Percentiles rank a stretch among this genome's conserved stretches.
phyloP scores from a whole-genome alignment of 1,140 invertebrate genomes.

The Prorops nasuta region DNA sequence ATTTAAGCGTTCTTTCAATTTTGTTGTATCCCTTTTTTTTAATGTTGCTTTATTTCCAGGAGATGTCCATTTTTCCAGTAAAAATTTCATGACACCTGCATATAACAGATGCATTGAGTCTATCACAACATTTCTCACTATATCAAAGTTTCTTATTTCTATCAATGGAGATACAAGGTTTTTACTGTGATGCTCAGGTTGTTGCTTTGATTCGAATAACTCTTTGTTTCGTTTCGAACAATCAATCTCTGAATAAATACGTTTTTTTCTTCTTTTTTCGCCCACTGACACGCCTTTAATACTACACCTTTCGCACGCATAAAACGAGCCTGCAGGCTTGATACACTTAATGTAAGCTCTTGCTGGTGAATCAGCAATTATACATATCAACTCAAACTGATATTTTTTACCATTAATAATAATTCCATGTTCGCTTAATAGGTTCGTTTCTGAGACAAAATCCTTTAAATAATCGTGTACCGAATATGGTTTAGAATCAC shows the following conservation, averaged over 20 bases:
- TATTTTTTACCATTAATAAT: slow-evolving; percentile 5
- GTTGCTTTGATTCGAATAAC: slow-evolving; percentile 9
- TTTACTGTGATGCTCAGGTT: slow-evolving; percentile 10
- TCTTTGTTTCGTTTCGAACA: slow-evolving; percentile 7
- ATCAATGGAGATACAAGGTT: slow-evolving; percentile 7
- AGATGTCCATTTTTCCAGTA: slow-evolving; percentile 20
- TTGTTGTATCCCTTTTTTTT: slow-evolving; percentile 4
- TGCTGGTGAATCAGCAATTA: slow-evolving; percentile 19
- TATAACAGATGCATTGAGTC: slow-evolving; percentile 19
- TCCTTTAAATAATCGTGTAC: slow-evolving; percentile 11
- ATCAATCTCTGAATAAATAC: slow-evolving; percentile 10
- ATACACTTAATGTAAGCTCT: slow-evolving; percentile 13
- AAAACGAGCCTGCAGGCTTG: slow-evolving; percentile 13
- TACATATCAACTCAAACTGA: slow-evolving; percentile 10
- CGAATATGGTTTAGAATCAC: slow-evolving; percentile 15
- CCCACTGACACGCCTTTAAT: slow-evolving; percentile 10
- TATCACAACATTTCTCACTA: slow-evolving; percentile 13
- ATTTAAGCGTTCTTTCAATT: slow-evolving; percentile 13
- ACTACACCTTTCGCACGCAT: slow-evolving; percentile 19
- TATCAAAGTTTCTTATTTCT: slow-evolving; percentile 12
- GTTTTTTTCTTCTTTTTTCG: slow-evolving; percentile 3
- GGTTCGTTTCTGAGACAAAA: slow-evolving; percentile 20
- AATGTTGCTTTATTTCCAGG: slow-evolving; percentile 14
- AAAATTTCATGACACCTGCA: slow-evolving; percentile 10
- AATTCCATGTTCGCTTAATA: slow-evolving; percentile 11